Evolutionary conservation across 2,797 vertebrate genomes (phyloP).

Genomic region (Xiphorhynchus erythropygius): DNA sequence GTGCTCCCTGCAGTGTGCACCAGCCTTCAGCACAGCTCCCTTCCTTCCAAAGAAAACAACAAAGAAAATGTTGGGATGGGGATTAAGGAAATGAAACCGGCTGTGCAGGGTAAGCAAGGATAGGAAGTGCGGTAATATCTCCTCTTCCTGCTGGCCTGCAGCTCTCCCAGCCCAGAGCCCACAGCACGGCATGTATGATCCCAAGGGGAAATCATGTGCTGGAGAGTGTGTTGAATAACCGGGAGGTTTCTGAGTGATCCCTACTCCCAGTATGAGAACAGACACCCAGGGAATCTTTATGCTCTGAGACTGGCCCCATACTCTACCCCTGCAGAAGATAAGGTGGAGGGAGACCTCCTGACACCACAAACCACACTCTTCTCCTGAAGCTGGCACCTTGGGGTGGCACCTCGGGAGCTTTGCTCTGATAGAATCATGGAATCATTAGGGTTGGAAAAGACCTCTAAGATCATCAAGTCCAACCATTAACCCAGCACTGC

Average conservation of each 20-base stretch:
- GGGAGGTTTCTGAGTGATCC: neutral
- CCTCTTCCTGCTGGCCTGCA: neutral
- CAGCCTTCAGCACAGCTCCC: neutral
- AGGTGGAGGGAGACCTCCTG: neutral
- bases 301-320: neutral
- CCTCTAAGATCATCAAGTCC: neutral
- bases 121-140: conserved; percentile 35
- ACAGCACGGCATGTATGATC: neutral
- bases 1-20: neutral
- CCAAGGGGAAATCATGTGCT: neutral
- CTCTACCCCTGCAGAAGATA: neutral
- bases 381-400: neutral
- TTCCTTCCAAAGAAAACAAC: neutral
- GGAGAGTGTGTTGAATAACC: accelerated
- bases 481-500: neutral
- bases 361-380: too few species aligned
- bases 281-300: accelerated
- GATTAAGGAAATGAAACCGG: conserved; percentile 28
- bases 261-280: neutral
- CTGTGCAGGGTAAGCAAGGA: neutral
- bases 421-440: neutral
- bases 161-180: neutral
- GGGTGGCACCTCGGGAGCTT: neutral
- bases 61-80: neutral
- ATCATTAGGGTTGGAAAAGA: neutral